Evolutionary conservation across 2,797 vertebrate genomes (phyloP).

Genomic region (Mus spretus): DNA sequence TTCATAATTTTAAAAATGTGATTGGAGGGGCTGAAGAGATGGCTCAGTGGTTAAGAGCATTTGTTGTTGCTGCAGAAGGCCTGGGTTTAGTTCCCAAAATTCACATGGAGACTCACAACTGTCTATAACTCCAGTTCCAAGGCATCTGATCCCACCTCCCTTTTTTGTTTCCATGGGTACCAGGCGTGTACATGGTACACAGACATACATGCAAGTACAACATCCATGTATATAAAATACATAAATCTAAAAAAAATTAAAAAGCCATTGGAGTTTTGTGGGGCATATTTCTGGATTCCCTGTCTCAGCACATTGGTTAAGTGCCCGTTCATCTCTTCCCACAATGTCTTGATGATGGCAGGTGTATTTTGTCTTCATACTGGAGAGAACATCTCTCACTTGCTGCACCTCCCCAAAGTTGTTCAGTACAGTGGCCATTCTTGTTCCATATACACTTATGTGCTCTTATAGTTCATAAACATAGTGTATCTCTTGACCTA

Average conservation of each 20-base stretch:
- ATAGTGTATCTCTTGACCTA: background rate
- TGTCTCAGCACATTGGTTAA: background rate
- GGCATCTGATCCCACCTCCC: background rate
- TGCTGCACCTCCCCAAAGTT: background rate
- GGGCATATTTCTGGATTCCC: background rate
- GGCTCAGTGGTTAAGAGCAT: background rate
- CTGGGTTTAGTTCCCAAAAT: background rate
- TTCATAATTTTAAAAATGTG: background rate
- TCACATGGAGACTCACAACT: background rate
- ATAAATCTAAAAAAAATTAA: too few species aligned
- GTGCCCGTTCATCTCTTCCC: background rate
- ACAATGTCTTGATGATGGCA: background rate
- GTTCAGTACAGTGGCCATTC: background rate
- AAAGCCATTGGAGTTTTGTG: background rate
- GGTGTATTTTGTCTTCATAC: background rate
- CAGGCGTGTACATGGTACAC: background rate
- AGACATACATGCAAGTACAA: background rate
- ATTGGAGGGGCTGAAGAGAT: background rate
- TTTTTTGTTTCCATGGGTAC: background rate
- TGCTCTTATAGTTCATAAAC: background rate
- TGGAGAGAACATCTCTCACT: background rate
- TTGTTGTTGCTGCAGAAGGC: background rate
- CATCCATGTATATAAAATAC: background rate
- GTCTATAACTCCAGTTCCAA: background rate
- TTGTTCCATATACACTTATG: background rate